phyloP scores from a whole-genome alignment of 2,113 vertebrate species.

The Dromas ardeola region DNA sequence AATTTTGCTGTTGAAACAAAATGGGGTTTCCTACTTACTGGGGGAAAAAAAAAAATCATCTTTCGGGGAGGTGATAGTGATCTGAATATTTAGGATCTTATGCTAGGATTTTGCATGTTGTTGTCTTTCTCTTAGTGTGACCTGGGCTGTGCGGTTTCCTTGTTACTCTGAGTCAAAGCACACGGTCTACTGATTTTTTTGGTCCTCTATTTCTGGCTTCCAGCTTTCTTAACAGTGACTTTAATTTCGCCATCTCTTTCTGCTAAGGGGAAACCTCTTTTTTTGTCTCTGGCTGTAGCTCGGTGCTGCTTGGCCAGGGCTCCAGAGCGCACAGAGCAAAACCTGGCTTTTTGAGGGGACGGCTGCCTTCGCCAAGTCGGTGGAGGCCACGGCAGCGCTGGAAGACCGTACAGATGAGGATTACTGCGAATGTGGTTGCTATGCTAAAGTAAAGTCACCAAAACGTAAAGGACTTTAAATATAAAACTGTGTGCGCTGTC shows the following conservation, averaged over 20 bases:
- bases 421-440: accelerated
- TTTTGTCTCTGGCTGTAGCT: background rate
- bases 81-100: too few relatives aligned
- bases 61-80: background rate
- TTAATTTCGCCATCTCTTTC: background rate
- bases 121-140: background rate
- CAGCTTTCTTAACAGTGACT: background rate
- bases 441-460: background rate
- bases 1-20: background rate
- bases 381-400: background rate
- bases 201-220: background rate
- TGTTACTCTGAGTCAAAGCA: background rate
- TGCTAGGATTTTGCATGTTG: background rate
- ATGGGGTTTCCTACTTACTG: background rate
- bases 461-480: background rate
- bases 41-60: too few relatives aligned
- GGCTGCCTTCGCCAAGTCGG: background rate
- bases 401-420: background rate
- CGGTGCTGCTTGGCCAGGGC: background rate
- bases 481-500: accelerated
- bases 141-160: background rate
- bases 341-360: background rate
- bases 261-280: background rate
- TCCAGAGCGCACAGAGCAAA: background rate
- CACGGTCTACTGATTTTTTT: background rate